Percentiles rank a stretch among this genome's conserved stretches.
Evolutionary conservation across 2,113 vertebrate genomes (phyloP).

Genomic region (Fulica atra): DNA sequence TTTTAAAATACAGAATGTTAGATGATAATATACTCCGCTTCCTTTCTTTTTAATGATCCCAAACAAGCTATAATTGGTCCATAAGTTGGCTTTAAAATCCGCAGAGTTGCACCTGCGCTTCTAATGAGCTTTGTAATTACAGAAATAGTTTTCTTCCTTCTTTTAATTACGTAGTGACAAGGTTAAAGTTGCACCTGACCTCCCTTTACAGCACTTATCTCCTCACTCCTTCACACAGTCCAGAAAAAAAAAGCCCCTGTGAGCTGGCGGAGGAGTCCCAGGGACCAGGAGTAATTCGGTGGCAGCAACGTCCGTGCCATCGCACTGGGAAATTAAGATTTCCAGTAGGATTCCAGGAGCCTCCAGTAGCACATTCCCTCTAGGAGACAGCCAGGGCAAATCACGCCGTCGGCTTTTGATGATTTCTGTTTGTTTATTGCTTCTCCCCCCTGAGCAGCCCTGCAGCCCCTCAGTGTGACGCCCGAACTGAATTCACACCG

Average conservation of each 20-base stretch:
- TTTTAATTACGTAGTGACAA: not conserved
- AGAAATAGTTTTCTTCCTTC: not conserved
- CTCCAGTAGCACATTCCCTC: fast-evolving
- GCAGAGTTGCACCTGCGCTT: not conserved
- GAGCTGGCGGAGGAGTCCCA: no score
- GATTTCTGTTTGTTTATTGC: not conserved
- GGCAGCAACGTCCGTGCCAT: fast-evolving
- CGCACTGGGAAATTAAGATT: not conserved
- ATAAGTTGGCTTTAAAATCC: not conserved
- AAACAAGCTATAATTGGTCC: not conserved
- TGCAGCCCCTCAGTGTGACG: not conserved
- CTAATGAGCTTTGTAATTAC: not conserved
- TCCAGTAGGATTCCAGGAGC: fast-evolving
- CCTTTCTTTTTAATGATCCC: not conserved
- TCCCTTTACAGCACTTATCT: not conserved
- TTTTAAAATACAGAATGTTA: not conserved
- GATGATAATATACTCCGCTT: not conserved
- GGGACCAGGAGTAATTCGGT: fast-evolving
- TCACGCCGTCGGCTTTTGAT: no score
- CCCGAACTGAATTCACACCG: fast-evolving
- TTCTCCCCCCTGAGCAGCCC: not conserved
- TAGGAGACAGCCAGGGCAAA: not conserved
- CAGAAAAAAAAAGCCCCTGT: no score
- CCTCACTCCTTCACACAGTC: not conserved
- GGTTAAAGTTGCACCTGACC: not conserved